Evolutionary conservation across 2,113 vertebrate genomes (phyloP).

Genomic region (Nibea coibor): DNA sequence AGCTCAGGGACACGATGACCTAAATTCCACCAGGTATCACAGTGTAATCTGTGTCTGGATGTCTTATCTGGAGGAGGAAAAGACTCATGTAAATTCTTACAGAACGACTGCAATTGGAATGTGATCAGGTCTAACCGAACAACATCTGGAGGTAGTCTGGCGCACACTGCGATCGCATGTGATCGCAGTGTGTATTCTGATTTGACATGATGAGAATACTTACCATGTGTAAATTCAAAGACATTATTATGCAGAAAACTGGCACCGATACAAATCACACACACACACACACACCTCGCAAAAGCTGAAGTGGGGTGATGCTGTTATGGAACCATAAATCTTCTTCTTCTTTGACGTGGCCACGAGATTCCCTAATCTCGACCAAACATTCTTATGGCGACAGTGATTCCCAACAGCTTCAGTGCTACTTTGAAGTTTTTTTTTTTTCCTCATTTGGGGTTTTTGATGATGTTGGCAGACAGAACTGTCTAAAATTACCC

Average conservation of each 20-base stretch:
- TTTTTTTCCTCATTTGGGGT: not conserved
- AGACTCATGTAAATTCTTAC: not conserved
- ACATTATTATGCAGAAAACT: not conserved
- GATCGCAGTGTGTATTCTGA: not conserved
- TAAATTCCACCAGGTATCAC: conserved; percentile 29
- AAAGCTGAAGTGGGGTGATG: too few species aligned
- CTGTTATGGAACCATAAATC: too few species aligned
- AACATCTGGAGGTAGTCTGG: not conserved
- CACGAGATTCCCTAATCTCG: too few species aligned
- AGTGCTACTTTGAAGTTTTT: too few species aligned
- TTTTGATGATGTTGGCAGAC: not conserved
- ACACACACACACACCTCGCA: not conserved
- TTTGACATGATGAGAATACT: too few species aligned
- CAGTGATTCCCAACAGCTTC: not conserved
- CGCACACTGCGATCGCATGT: not conserved
- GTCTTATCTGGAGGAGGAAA: conserved; percentile 18
- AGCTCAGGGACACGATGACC: conserved; percentile 20
- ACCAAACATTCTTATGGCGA: too few species aligned
- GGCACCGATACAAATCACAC: not conserved
- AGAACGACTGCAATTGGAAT: not conserved
- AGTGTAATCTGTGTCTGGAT: conserved; percentile 22
- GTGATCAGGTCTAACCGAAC: not conserved
- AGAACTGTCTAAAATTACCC: not conserved
- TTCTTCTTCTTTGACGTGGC: too few species aligned
- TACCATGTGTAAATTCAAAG: not conserved